Conservation (phyloP, 2,113 vertebrate genomes). For the Tyrannus savana region DNA sequence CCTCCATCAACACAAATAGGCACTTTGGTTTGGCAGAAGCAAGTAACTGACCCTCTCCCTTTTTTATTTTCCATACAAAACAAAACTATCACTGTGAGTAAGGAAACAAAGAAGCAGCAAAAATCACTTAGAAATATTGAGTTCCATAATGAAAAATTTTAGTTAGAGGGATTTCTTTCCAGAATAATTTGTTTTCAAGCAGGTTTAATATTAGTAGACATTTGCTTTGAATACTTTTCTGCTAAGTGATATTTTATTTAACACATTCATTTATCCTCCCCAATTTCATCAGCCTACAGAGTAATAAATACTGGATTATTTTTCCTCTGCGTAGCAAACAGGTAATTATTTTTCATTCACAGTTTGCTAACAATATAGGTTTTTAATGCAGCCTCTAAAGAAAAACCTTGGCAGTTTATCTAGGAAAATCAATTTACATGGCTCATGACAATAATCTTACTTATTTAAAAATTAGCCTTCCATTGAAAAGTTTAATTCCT, state of each 20-base stretch:
- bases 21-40: not conserved
- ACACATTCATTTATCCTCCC: not conserved
- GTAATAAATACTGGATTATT: not conserved
- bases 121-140: not conserved
- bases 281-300: not conserved
- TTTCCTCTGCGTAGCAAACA: not conserved
- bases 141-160: not conserved
- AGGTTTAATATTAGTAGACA: not conserved
- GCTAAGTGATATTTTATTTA: not conserved
- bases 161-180: not conserved
- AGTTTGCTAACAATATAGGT: not conserved
- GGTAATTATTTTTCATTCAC: not conserved
- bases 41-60: accelerated
- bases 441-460: not conserved
- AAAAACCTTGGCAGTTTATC: not conserved
- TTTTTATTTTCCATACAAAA: not conserved
- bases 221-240: not conserved
- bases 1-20: not conserved
- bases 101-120: not conserved
- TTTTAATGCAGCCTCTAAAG: not conserved
- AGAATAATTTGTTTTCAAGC: not conserved
- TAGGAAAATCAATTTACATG: not conserved
- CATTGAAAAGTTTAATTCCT: not conserved
- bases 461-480: not conserved
- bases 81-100: not conserved